Percentiles rank a stretch among this genome's conserved stretches.
These are phyloP conservation scores for Oncorhynchus keta DNA, from an alignment of 2,113 vertebrate species.

Conservation along the genomic window DNA sequence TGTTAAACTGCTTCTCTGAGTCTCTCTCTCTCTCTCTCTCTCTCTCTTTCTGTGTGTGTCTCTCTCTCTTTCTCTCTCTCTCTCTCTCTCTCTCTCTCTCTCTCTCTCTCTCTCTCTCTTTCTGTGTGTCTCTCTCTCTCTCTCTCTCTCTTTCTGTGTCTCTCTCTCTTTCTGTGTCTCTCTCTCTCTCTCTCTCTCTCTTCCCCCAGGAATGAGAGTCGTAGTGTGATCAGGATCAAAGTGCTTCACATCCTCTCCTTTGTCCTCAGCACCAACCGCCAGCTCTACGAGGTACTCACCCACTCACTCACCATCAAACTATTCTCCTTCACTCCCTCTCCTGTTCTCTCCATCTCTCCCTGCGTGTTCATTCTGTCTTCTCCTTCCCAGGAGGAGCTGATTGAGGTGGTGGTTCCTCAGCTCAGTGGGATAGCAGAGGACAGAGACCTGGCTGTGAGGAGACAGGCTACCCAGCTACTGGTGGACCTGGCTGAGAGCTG, in stretches of 20 bases:
- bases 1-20: too few species aligned
- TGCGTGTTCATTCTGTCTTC: constrained; percentile 2
- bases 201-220: constrained; percentile 83
- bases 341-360: not conserved
- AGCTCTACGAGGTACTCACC: constrained; percentile 89
- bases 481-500: constrained; percentile 96
- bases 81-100: too few species aligned
- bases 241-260: constrained; percentile 94
- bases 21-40: not conserved
- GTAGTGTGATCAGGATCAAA: constrained; percentile 91
- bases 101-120: too few species aligned
- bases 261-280: constrained; percentile 93
- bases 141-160: too few species aligned
- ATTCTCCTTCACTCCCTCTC: not conserved
- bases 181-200: too few species aligned
- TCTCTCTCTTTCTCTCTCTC: too few species aligned
- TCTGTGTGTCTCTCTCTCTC: too few species aligned
- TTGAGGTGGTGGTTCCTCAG: constrained; percentile 92
- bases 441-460: constrained; percentile 88
- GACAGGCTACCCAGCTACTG: constrained; percentile 90
- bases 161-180: too few species aligned
- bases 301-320: not conserved
- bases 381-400: constrained; percentile 87
- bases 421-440: constrained; percentile 91
- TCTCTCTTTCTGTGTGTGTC: fast-evolving